Evolutionary conservation across 2,888 invertebrate genomes (phyloP).

Genomic region (Phalangium opilio): DNA sequence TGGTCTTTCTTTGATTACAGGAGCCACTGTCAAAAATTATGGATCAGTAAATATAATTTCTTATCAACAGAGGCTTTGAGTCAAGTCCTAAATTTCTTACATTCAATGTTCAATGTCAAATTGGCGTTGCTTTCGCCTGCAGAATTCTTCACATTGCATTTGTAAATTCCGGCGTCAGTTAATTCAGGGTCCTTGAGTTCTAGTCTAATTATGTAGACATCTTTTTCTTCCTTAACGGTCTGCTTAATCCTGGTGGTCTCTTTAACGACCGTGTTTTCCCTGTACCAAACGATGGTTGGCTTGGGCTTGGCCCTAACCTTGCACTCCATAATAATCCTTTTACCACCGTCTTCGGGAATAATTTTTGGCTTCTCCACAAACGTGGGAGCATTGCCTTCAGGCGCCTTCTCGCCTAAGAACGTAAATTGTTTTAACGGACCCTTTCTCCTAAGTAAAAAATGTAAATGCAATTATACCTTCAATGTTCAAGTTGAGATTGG

Average conservation of each 20-base stretch:
- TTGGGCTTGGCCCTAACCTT: slow-evolving; percentile 77
- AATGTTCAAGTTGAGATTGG: slow-evolving; percentile 36
- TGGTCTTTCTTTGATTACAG: slow-evolving; percentile 78
- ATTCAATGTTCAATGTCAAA: slow-evolving; percentile 93
- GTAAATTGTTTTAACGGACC: not conserved
- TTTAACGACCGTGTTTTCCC: slow-evolving; percentile 12
- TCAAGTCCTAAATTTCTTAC: slow-evolving; percentile 43
- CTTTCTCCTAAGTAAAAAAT: not conserved
- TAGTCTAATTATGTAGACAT: slow-evolving; percentile 69
- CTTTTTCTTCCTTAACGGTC: slow-evolving; percentile 66
- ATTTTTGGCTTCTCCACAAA: slow-evolving; percentile 98
- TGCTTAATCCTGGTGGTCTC: slow-evolving; percentile 39
- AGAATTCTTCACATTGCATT: slow-evolving; percentile 91
- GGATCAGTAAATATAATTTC: no score
- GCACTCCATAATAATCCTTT: slow-evolving; percentile 93
- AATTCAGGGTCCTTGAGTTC: slow-evolving; percentile 85
- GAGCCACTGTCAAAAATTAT: slow-evolving; percentile 52
- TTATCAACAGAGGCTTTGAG: no score
- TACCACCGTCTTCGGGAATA: slow-evolving; percentile 93
- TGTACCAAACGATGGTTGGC: slow-evolving; percentile 40
- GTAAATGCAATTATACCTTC: slow-evolving; percentile 26
- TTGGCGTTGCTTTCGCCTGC: slow-evolving; percentile 94
- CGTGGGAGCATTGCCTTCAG: slow-evolving; percentile 50
- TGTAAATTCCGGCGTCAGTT: slow-evolving; percentile 93
- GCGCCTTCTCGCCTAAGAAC: slow-evolving; percentile 7